Evolutionary conservation across 1,140 invertebrate species (phyloP).

Genomic region (Neodiprion virginianus): DNA sequence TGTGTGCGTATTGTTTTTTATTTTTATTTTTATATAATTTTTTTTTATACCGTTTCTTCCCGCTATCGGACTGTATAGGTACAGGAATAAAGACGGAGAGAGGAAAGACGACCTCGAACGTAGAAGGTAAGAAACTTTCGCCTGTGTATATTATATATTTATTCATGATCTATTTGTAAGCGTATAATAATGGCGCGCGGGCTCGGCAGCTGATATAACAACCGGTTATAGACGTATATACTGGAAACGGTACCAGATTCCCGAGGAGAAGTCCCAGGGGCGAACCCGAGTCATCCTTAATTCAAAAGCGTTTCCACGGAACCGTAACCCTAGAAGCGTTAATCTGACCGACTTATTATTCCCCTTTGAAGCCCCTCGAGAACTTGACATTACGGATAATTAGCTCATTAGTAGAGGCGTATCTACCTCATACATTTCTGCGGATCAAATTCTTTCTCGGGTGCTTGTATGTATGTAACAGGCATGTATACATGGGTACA

Average conservation of each 20-base stretch:
- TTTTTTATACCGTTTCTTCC: no score
- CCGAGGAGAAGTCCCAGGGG: background rate
- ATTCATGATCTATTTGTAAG: no score
- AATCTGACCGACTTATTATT: background rate
- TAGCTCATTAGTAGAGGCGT: background rate
- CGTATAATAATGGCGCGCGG: no score
- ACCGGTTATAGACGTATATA: no score
- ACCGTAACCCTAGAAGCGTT: constrained; percentile 1
- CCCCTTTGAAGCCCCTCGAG: background rate
- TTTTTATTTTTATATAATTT: no score
- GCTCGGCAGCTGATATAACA: no score
- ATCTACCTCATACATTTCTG: background rate
- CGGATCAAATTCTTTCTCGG: background rate
- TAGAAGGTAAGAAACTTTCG: no score
- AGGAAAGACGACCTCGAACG: no score
- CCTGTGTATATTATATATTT: no score
- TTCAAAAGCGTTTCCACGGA: constrained; percentile 4
- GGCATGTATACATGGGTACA: no score
- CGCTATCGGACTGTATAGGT: no score
- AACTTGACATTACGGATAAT: background rate
- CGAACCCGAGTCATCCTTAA: background rate
- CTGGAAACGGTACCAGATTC: constrained; percentile 2
- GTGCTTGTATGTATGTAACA: background rate
- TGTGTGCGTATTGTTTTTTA: no score
- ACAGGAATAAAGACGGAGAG: background rate